Evolutionary conservation across 2,113 vertebrate species (phyloP), one percentile per base, ranked within the genome.

Genomic region (Pseudopodoces humilis): DNA sequence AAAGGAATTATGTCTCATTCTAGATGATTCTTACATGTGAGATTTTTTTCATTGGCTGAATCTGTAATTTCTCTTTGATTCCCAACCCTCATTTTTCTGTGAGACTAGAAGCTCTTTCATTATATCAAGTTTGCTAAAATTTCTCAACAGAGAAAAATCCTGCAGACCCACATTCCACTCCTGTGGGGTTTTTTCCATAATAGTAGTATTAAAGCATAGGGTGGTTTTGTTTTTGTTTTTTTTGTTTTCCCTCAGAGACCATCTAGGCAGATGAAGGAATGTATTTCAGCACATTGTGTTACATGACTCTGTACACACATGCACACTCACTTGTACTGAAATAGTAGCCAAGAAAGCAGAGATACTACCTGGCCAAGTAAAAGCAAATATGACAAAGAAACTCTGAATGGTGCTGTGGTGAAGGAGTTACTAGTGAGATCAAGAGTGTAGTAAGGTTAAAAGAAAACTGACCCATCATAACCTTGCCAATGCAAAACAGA

Each of bases 181-280:
- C 11, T 49, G 6, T 31, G 12, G 3, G 10, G 4, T 46, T 55
- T 69, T 78, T 71, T 33, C 46, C 46, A 24, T 87, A 82, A 86
- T 47, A 81, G 30, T 59, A 72, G 39, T 77, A 63, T 92, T 77
- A 90, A 86, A 80, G 30, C 10, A 10, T 78, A n/a, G 52, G 27
- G 37, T 69, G 55, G 37, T 59, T 96, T 79, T 62, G 53, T 27
- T 50, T 59, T 15, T 10, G 11, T 47, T 41, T 39, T 7, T 69
- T 85, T 50, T 65, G 13, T 77, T 92, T 93, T 67, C 60, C 63
- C 50, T 44, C 56, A 69, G 74, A 83, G 82, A 83, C 67, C 55
- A 59, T 95, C 23, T 59, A 80, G 59, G 71, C 85, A 62, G 46
- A 76, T 87, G 70, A 88, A 95, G 69, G 83, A 83, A 92, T 94